A percentile compares a stretch with the other conserved stretches of the same genome.
Evolutionary conservation across 1,140 invertebrate genomes (phyloP).

Genomic region (Caenorhabditis tropicalis): DNA sequence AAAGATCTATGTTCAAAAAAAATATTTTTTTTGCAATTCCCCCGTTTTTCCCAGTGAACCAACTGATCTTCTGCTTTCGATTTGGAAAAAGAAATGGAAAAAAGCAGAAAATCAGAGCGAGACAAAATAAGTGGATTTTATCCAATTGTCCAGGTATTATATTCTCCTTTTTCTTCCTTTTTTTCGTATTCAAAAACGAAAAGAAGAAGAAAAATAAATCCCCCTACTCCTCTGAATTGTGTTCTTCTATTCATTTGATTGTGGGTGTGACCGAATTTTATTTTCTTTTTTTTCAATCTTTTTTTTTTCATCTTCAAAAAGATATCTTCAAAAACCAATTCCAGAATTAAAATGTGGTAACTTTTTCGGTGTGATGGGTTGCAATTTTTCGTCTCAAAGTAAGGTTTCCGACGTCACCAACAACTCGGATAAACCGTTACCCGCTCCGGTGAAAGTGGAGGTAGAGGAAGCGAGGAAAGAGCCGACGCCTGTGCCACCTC

Average conservation of each 20-base stretch:
- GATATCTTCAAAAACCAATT: neutral
- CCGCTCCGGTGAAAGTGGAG: neutral
- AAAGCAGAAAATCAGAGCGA: neutral
- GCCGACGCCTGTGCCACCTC: neutral
- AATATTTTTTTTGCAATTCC: no score
- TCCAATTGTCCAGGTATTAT: slow-evolving; percentile 40
- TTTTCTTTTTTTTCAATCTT: neutral
- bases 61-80: neutral
- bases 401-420: neutral
- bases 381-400: neutral
- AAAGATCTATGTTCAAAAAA: no score
- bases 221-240: neutral
- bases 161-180: slow-evolving; percentile 1
- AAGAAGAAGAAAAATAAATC: slow-evolving; percentile 21
- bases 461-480: neutral
- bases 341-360: neutral
- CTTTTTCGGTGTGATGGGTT: slow-evolving; percentile 10
- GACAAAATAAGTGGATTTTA: slow-evolving; percentile 24
- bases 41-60: neutral
- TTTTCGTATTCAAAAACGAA: neutral
- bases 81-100: neutral
- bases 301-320: neutral
- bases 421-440: neutral
- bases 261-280: neutral
- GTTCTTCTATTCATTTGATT: neutral